phyloP scores from a whole-genome alignment of 2,888 invertebrate species.

The Stenodema calcarata region DNA sequence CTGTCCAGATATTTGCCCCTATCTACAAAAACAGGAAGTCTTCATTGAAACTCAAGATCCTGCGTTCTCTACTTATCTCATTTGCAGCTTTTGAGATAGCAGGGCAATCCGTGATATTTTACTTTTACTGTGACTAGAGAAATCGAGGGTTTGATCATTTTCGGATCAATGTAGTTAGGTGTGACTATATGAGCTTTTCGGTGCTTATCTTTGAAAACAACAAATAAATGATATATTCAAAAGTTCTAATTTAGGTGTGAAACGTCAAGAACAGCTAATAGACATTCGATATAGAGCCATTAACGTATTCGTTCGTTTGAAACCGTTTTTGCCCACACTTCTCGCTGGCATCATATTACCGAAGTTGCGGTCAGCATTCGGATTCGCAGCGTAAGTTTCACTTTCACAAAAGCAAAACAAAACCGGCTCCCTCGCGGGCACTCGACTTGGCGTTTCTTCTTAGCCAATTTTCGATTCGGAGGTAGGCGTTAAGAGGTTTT shows the following conservation, averaged over 20 bases:
- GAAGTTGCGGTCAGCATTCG: background rate
- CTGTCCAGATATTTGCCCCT: too few species aligned
- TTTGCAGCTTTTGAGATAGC: too few species aligned
- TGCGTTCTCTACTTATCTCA: too few species aligned
- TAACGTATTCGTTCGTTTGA: background rate
- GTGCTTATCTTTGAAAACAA: too few species aligned
- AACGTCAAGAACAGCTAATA: background rate
- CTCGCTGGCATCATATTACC: background rate
- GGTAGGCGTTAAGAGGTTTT: background rate
- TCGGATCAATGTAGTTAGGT: too few species aligned
- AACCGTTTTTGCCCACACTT: background rate
- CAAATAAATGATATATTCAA: too few species aligned
- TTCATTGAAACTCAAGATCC: too few species aligned
- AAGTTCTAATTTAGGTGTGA: background rate
- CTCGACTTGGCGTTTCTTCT: background rate
- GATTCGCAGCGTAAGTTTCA: background rate
- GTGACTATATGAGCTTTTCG: too few species aligned
- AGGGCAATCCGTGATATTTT: too few species aligned
- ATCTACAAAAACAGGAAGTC: too few species aligned
- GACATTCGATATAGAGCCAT: background rate
- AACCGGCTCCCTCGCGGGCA: background rate
- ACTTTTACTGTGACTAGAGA: too few species aligned
- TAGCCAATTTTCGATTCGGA: background rate
- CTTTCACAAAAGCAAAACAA: background rate
- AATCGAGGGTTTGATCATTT: too few species aligned